Base-by-base conservation (phyloP, 2,888 invertebrate genomes). In the Oscheius sp. region DNA sequence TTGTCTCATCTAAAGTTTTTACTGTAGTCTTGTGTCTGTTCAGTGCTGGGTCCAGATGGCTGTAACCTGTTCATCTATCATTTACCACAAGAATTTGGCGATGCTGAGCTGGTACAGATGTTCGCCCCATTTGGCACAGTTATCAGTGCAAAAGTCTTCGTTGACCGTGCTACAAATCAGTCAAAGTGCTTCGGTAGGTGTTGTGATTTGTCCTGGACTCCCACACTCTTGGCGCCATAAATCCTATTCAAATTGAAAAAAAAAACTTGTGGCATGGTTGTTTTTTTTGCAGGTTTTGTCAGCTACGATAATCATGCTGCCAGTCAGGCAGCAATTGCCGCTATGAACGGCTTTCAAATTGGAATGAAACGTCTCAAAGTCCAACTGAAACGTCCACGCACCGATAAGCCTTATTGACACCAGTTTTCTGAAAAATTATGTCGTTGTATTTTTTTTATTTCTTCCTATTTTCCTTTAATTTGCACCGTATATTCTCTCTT, bases 51-150 rank as follows among this genome's bases (percentile, higher is more conserved):
- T 90, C 98, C 98, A 86, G 98, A 99, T 92, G 99, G 98, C 90
- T 98, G 98, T 92, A 99, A 99, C 91, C 93, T 99, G 88, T 99
- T 99, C 93, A 99, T 99, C 92, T 99, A 99, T 92, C 99, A 99
- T 92, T 93, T 99, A 91, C 99, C 99, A 85, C 98, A 98, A 92
- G 99, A 99, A 92, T 99, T 99, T 90, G 98, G 98, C 74, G 99
- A 99, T 90, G 93, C 94, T 79, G 99, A 99, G 91, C 93, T 99
- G 89, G 97, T 97, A 93, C 97, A 98, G 92, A 98, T 99, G 98
- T 99, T 99, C 91, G 92, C 97, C 90, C 97, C 98, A 80, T 99
- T 99, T 90, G 99, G 99, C 88, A 96, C 95, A 91, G 97, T 99
- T 89, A 97, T 99, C 92, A 96, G 96, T 92, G 97, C 98, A 91